These are phyloP conservation scores for Hippopotamyrus pictus DNA, from an alignment of 2,797 vertebrate species.

Conservation along the genomic window DNA sequence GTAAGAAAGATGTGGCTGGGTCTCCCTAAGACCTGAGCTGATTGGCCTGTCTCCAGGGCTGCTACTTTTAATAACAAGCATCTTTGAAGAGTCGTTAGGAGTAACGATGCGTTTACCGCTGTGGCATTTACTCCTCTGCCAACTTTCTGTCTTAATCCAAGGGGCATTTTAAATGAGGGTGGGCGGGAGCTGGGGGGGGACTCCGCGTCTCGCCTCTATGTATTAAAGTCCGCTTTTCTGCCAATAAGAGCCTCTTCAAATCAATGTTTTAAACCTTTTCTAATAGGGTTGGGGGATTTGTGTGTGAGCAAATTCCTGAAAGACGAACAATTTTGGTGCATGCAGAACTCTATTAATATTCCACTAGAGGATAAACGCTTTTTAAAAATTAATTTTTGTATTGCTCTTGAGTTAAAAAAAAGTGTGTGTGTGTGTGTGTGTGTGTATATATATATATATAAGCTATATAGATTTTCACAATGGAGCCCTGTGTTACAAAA, in stretches of 20 bases:
- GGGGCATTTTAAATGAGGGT: slow-evolving; percentile 34
- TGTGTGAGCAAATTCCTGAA: slow-evolving; percentile 28
- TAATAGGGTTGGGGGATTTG: slow-evolving; percentile 32
- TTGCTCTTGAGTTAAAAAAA: not conserved
- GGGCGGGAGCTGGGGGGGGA: slow-evolving; percentile 20
- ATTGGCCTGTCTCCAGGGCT: slow-evolving; percentile 32
- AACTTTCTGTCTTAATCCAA: slow-evolving; percentile 42
- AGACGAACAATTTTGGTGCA: slow-evolving; percentile 35
- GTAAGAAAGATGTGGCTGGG: not conserved
- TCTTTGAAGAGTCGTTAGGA: slow-evolving; percentile 44
- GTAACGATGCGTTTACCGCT: slow-evolving; percentile 41
- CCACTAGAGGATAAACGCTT: slow-evolving; percentile 38
- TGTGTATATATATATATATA: no score
- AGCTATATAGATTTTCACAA: not conserved
- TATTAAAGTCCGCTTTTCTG: slow-evolving; percentile 32
- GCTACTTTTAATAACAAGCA: slow-evolving; percentile 41
- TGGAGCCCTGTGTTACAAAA: not conserved
- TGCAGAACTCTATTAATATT: slow-evolving; percentile 41
- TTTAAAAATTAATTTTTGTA: slow-evolving; percentile 22
- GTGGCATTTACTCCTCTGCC: slow-evolving; percentile 32
- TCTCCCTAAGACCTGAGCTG: slow-evolving; percentile 21
- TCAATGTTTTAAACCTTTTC: slow-evolving; percentile 39
- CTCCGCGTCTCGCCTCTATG: slow-evolving; percentile 24
- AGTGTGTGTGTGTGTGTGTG: not conserved
- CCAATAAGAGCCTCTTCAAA: slow-evolving; percentile 40